Base-by-base conservation (phyloP, 2,797 vertebrate species). In the Trematomus bernacchii region DNA sequence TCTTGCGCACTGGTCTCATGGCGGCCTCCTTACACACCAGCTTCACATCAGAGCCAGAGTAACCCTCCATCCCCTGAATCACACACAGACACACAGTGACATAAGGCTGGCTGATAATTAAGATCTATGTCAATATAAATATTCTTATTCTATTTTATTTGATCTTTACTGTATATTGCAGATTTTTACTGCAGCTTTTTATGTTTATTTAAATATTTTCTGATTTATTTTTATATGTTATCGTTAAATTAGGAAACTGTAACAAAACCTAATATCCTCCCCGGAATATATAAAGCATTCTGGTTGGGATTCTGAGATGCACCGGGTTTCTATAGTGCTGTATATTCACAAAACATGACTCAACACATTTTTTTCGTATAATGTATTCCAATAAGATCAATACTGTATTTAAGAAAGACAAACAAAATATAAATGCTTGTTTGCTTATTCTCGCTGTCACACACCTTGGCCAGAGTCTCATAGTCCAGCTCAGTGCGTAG, bases 21-120 rank as follows among this genome's bases (percentile, higher is more conserved):
- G 98, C 97, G 2, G 98, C 96, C 73, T 99, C 98, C 78, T 97
- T 99, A 94, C 98, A 99, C 48, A 97, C 96, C 1, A 99, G 77
- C 82, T 95, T 96, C 51, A 99, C 93, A 71, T 99, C 98, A 3
- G 97, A 99, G 71, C 98, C 98, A 0, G 98, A 98, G 89, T 99
- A 99, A 30, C 97, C 97, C 1, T 96, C 94, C 0, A 92, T 97
- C 82, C 95, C 64, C 91, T 92, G 63, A 52, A 63, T 80, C 16
- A 59, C 10, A 59, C n/a, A 70, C 40, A 72, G 2, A 46, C 3
- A 51, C 4, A 46, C 4, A 44, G 10, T 0, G 33, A 53, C 23
- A 44, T 53, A 5, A 43, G 33, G 9, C 27, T 27, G 27, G 27
- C 27, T 27, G 27, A 27, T 27, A 27, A 27, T 27, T 27, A 27